phyloP scores from a whole-genome alignment of 2,113 vertebrate species.

The Rhinoderma darwinii region DNA sequence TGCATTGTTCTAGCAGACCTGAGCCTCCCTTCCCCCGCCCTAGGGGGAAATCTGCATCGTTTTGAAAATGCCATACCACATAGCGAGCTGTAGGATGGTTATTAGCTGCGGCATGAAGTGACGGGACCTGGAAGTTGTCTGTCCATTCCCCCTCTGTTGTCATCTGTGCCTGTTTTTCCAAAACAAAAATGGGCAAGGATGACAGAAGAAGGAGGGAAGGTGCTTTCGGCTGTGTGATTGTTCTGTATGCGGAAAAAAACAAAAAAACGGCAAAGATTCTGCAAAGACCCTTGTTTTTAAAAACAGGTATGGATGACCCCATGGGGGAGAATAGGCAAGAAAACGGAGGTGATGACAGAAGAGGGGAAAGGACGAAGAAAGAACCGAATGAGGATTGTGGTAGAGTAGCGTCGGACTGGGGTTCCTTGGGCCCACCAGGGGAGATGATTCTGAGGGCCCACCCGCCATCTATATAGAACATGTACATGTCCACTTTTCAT shows the following conservation, averaged over 20 bases:
- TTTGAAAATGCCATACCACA: background rate
- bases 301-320: too few species aligned
- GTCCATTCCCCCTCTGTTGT: conserved; percentile 1
- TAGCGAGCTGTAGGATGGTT: background rate
- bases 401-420: too few species aligned
- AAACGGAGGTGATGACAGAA: conserved; percentile 13
- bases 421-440: too few species aligned
- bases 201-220: background rate
- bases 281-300: too few species aligned
- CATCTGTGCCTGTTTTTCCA: background rate
- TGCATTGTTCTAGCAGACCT: background rate
- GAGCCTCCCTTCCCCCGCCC: background rate
- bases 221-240: background rate
- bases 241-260: too few species aligned
- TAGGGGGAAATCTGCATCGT: background rate
- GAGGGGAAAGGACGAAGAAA: background rate
- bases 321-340: conserved; percentile 7
- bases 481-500: too few species aligned
- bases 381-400: too few species aligned
- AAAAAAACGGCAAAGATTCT: too few species aligned
- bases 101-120: background rate
- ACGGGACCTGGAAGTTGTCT: background rate
- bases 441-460: too few species aligned
- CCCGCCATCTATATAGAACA: too few species aligned
- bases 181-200: conserved; percentile 17